Conservation (phyloP, 2,797 vertebrate genomes). For the Syngnathus acus region DNA sequence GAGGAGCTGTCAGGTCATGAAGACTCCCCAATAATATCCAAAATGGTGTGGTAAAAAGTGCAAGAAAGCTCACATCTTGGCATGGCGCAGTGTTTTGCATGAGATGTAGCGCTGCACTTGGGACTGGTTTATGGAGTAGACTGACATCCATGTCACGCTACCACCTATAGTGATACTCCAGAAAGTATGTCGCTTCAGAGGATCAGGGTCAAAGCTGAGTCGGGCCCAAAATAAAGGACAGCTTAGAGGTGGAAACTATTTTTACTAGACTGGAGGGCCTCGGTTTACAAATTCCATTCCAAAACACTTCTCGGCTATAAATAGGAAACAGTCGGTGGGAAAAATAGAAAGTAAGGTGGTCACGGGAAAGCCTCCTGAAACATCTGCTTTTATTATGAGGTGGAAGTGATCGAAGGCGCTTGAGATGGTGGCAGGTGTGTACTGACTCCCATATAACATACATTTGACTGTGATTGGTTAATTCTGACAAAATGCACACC, state of each 20-base stretch:
- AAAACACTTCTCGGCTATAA: background rate
- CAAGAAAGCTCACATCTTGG: conserved; percentile 69
- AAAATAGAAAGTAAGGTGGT: background rate
- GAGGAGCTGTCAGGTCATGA: conserved; percentile 5
- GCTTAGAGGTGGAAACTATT: background rate
- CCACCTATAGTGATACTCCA: conserved; percentile 73
- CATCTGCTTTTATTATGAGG: too few relatives aligned
- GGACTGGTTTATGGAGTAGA: conserved; percentile 78
- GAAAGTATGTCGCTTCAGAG: conserved; percentile 72
- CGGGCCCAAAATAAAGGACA: background rate
- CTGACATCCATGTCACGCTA: conserved; percentile 72
- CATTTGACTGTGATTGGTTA: too few relatives aligned
- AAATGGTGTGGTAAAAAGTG: background rate
- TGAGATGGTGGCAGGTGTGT: too few relatives aligned
- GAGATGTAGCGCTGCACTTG: conserved; percentile 80
- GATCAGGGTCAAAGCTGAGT: conserved; percentile 72
- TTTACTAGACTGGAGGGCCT: background rate
- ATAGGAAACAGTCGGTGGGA: background rate
- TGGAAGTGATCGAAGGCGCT: too few relatives aligned
- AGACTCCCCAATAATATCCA: background rate
- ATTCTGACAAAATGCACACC: too few relatives aligned
- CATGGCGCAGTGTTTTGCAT: conserved; percentile 69
- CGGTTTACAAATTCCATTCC: background rate
- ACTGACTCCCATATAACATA: too few relatives aligned
- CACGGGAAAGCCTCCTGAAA: too few relatives aligned